phyloP scores from a whole-genome alignment of 2,888 invertebrate species.

The Pseudococcus jackbeardsleyi region DNA sequence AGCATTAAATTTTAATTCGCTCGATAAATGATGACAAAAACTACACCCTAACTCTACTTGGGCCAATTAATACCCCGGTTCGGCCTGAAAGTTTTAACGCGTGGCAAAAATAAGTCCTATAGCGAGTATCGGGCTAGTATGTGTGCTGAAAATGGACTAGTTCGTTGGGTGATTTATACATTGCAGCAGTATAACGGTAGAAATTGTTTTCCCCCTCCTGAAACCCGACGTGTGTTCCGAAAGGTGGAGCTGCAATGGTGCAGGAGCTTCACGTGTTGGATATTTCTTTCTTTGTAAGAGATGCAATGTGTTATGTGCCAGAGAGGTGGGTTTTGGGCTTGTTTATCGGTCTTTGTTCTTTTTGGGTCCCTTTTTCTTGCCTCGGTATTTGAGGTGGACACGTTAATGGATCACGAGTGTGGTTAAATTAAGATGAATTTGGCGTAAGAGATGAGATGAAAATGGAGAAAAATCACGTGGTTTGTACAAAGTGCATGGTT shows the following conservation, averaged over 20 bases:
- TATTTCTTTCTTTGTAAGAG: too few relatives aligned
- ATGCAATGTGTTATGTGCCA: too few relatives aligned
- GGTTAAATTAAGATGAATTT: too few relatives aligned
- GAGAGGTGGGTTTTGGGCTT: too few relatives aligned
- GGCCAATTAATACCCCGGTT: constrained; percentile 1
- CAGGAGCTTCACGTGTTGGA: too few relatives aligned
- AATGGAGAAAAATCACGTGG: too few relatives aligned
- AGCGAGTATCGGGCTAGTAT: neutral
- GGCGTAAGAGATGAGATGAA: too few relatives aligned
- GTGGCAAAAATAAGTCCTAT: neutral
- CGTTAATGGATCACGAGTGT: too few relatives aligned
- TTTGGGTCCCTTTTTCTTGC: too few relatives aligned
- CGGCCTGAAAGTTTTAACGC: constrained; percentile 12
- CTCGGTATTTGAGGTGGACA: too few relatives aligned
- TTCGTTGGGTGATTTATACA: neutral
- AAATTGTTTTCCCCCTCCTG: neutral
- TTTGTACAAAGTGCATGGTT: too few relatives aligned
- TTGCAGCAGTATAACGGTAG: neutral
- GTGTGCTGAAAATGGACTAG: neutral
- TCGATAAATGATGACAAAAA: constrained; percentile 50
- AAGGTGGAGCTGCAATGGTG: neutral
- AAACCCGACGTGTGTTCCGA: neutral
- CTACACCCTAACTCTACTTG: constrained; percentile 27
- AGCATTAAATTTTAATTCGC: constrained; percentile 46
- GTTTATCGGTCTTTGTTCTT: too few relatives aligned